Evolutionary conservation across 2,797 vertebrate genomes (phyloP).

Genomic region (Carcharodon carcharias): DNA sequence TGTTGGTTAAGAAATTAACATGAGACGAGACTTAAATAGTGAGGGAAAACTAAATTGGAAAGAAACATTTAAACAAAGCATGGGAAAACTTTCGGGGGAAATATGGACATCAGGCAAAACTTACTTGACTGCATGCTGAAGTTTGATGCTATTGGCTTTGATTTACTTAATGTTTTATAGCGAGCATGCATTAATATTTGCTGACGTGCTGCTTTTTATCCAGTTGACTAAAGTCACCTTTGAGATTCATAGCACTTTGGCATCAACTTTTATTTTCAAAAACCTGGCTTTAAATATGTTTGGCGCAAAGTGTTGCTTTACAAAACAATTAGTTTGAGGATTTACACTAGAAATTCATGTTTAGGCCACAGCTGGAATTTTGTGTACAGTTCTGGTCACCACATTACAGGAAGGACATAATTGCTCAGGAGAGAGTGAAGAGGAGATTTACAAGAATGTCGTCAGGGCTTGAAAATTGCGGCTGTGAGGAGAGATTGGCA

Average conservation of each 20-base stretch:
- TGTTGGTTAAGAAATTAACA: not conserved
- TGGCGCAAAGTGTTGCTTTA: not conserved
- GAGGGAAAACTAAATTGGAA: not conserved
- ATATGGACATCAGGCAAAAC: not conserved
- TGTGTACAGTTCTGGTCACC: too few relatives aligned
- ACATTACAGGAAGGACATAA: too few relatives aligned
- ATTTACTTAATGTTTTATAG: not conserved
- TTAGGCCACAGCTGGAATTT: too few relatives aligned
- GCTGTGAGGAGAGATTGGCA: too few relatives aligned
- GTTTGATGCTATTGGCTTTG: not conserved
- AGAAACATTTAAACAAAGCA: not conserved
- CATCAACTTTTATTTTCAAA: not conserved
- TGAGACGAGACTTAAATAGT: not conserved
- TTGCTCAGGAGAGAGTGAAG: too few relatives aligned
- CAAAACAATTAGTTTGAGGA: not conserved
- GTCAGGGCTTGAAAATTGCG: too few relatives aligned
- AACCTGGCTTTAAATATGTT: not conserved
- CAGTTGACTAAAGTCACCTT: too few relatives aligned
- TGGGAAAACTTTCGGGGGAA: not conserved
- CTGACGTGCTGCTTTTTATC: not conserved
- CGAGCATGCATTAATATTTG: not conserved
- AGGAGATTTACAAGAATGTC: too few relatives aligned
- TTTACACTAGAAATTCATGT: not conserved
- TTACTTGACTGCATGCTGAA: not conserved
- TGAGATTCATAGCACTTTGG: not conserved